Percentiles rank a stretch among this genome's conserved stretches.
Conservation (phyloP, 2,113 vertebrate genomes). For the Corythaeola cristata region DNA sequence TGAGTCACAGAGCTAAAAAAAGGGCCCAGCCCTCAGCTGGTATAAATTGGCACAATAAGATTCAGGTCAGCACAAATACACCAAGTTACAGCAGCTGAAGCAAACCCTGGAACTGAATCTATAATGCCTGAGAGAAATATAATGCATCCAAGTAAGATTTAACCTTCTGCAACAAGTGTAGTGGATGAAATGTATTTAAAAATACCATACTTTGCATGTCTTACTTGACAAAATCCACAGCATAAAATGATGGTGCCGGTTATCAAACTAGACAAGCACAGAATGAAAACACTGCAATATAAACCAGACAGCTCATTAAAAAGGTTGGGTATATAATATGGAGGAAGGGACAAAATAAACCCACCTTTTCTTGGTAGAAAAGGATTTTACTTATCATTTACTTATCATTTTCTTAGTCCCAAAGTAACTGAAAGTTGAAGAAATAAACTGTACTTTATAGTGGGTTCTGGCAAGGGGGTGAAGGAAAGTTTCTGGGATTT, state of each 20-base stretch:
- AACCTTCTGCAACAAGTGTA: not conserved
- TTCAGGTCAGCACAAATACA: constrained; percentile 15
- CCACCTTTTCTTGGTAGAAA: not conserved
- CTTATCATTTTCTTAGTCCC: not conserved
- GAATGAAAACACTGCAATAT: not conserved
- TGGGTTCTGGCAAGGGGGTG: not conserved
- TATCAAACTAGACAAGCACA: constrained; percentile 27
- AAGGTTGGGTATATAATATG: not conserved
- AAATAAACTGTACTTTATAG: not conserved
- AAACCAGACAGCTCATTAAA: constrained; percentile 24
- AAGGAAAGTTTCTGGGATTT: not conserved
- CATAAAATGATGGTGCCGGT: not conserved
- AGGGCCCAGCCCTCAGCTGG: not conserved
- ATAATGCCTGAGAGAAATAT: not conserved
- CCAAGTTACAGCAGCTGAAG: not conserved
- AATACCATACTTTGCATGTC: not conserved
- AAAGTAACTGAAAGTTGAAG: not conserved
- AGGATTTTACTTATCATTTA: not conserved
- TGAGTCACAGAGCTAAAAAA: constrained; percentile 14
- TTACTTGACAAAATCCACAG: constrained; percentile 10
- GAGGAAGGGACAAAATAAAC: not conserved
- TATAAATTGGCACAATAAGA: constrained; percentile 5
- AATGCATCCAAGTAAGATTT: not conserved
- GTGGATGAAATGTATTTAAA: not conserved
- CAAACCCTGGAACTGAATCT: not conserved